Conservation (phyloP, 2,797 vertebrate species). For the Phrynocephalus guinanensis region DNA sequence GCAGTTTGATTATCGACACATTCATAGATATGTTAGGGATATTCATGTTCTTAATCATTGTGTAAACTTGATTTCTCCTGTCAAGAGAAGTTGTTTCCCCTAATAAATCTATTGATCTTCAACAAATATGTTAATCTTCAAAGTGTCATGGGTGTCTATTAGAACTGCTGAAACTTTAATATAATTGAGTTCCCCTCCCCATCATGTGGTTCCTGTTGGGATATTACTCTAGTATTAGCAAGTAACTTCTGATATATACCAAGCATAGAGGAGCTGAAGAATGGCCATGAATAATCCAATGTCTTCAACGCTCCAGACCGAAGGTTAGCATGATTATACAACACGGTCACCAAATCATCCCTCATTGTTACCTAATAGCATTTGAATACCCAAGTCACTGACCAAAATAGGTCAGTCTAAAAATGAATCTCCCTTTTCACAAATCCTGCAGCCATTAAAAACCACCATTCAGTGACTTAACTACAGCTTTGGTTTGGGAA, state of each 20-base stretch:
- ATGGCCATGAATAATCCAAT: neutral
- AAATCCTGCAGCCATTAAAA: constrained; percentile 25
- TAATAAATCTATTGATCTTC: no score
- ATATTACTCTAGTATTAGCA: neutral
- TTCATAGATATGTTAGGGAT: neutral
- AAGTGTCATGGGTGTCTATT: neutral
- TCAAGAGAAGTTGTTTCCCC: neutral
- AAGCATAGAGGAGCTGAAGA: neutral
- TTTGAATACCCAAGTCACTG: neutral
- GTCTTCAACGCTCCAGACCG: neutral
- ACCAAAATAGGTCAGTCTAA: constrained; percentile 14
- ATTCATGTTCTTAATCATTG: neutral
- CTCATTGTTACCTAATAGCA: neutral
- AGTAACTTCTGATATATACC: neutral
- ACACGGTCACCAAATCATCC: neutral
- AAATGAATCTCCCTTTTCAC: constrained; percentile 35
- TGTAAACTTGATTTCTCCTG: neutral
- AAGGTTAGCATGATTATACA: neutral
- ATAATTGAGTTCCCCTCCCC: neutral
- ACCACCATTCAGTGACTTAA: neutral
- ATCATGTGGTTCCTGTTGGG: neutral
- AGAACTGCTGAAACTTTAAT: neutral
- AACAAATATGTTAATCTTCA: constrained; percentile 5
- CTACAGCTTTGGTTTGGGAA: constrained; percentile 18
- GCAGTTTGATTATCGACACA: neutral